A percentile compares a stretch with the other conserved stretches of the same genome.
phyloP scores from a whole-genome alignment of 2,797 vertebrate genomes.

The Kryptolebias ocellatus region DNA sequence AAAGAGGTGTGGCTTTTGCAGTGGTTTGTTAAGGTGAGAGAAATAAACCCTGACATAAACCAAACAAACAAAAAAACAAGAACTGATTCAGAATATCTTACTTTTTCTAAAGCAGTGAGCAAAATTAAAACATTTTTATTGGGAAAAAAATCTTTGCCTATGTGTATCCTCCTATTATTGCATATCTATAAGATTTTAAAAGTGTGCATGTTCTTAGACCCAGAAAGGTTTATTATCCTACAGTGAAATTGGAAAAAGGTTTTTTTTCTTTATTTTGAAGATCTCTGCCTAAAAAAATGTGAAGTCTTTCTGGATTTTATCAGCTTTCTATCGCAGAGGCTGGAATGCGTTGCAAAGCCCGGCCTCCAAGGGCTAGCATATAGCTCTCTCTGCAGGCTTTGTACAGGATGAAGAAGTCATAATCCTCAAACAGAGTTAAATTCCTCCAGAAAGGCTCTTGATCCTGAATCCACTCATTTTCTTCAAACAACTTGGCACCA shows the following conservation, averaged over 20 bases:
- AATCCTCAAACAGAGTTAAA: constrained; percentile 90
- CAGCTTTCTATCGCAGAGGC: constrained; percentile 62
- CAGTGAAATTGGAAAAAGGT: constrained; percentile 42
- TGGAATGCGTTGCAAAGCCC: constrained; percentile 74
- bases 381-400: constrained; percentile 81
- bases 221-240: constrained; percentile 24
- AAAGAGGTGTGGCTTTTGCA: constrained; percentile 47
- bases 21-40: constrained; percentile 35
- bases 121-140: constrained; percentile 1
- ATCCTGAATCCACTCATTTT: constrained; percentile 89
- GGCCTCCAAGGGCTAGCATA: constrained; percentile 77
- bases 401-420: constrained; percentile 86
- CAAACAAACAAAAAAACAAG: background rate
- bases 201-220: constrained; percentile 27
- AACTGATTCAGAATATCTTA: constrained; percentile 14
- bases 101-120: constrained; percentile 10
- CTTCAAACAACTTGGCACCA: constrained; percentile 81
- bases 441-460: constrained; percentile 87
- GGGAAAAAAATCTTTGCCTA: background rate
- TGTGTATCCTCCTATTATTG: background rate
- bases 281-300: constrained; percentile 48
- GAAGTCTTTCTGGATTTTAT: constrained; percentile 73
- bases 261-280: constrained; percentile 68
- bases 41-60: constrained; percentile 10
- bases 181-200: background rate